Conservation (phyloP, 2,797 vertebrate species). For the Xenentodon cancila region DNA sequence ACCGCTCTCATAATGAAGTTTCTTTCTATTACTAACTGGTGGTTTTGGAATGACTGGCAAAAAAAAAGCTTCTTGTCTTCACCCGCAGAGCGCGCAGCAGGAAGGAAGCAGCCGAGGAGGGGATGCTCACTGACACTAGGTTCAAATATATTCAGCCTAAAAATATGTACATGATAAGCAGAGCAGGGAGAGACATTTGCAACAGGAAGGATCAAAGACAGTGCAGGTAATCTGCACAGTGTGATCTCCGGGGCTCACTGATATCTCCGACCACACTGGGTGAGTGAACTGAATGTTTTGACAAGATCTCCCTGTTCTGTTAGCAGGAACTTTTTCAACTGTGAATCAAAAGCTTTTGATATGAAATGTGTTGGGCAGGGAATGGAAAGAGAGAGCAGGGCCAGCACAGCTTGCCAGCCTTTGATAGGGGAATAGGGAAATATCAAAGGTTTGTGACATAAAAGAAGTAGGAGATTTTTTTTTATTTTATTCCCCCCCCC, state of each 20-base stretch:
- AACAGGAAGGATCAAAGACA: conserved; percentile 64
- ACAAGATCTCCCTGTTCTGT: conserved; percentile 73
- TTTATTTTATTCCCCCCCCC: conserved; percentile 15
- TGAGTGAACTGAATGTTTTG: conserved; percentile 64
- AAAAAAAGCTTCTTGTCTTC: conserved; percentile 25
- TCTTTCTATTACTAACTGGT: conserved; percentile 23
- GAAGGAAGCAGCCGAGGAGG: conserved; percentile 27
- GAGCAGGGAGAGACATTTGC: conserved; percentile 59
- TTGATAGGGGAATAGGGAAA: conserved; percentile 71
- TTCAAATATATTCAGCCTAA: conserved; percentile 48
- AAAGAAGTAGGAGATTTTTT: conserved; percentile 39
- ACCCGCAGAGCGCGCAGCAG: conserved; percentile 39
- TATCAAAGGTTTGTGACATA: conserved; percentile 66
- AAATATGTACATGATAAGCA: conserved; percentile 62
- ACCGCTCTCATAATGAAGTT: conserved; percentile 18
- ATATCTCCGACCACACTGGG: conserved; percentile 61
- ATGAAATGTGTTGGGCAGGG: conserved; percentile 66
- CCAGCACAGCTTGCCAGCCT: conserved; percentile 55
- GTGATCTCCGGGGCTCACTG: conserved; percentile 63
- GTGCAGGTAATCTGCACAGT: conserved; percentile 64
- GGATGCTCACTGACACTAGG: conserved; percentile 28
- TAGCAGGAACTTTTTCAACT: conserved; percentile 68
- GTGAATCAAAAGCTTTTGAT: conserved; percentile 74
- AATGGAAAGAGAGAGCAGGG: conserved; percentile 53
- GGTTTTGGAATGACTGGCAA: conserved; percentile 39